phyloP scores from a whole-genome alignment of 2,888 invertebrate genomes.

The Cynaeus angustus region DNA sequence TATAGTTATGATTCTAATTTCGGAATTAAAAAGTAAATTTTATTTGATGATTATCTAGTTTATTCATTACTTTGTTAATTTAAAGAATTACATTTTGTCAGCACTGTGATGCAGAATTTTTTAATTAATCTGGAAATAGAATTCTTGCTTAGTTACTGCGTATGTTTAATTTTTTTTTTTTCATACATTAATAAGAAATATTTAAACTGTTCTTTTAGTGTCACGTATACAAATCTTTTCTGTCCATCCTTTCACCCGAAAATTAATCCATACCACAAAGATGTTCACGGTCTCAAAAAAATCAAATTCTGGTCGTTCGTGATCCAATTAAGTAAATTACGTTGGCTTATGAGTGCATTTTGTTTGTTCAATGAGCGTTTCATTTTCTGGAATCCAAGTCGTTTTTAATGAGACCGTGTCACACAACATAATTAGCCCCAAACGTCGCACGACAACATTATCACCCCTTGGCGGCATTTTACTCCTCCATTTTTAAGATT shows the following conservation, averaged over 20 bases:
- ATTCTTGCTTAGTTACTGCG: no score
- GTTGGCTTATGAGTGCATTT: conserved; percentile 11
- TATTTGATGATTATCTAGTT: no score
- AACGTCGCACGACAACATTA: conserved; percentile 8
- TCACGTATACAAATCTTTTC: background rate
- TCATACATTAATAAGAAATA: no score
- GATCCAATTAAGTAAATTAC: conserved; percentile 27
- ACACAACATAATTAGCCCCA: conserved; percentile 10
- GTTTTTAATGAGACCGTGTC: conserved; percentile 15
- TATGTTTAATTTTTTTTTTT: no score
- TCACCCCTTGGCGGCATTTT: conserved; percentile 10
- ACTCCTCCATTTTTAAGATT: conserved; percentile 17
- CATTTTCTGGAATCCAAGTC: conserved; percentile 31
- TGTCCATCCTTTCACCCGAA: conserved; percentile 5
- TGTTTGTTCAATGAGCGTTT: conserved; percentile 40
- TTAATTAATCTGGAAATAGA: no score
- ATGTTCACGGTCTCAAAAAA: conserved; percentile 16
- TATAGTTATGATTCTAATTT: no score
- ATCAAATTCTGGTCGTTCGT: conserved; percentile 17
- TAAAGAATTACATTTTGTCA: no score
- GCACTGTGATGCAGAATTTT: no score
- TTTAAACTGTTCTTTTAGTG: background rate
- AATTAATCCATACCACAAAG: conserved; percentile 24
- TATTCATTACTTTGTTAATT: no score
- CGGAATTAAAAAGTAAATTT: no score